Conservation (phyloP, 2,113 vertebrate genomes). For the Melanerpes formicivorus region DNA sequence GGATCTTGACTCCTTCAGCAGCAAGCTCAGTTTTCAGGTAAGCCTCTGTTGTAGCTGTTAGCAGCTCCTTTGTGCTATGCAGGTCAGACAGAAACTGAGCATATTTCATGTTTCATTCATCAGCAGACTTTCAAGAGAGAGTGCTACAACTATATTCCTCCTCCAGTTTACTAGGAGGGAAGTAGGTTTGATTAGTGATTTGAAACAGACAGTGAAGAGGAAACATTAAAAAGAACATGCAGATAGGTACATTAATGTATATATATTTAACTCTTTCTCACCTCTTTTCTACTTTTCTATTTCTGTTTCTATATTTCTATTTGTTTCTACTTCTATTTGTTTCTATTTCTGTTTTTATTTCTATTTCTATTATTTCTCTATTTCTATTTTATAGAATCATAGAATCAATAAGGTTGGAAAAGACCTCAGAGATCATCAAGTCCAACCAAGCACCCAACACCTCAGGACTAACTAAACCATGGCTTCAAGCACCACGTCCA, state of each 20-base stretch:
- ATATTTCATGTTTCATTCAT: background rate
- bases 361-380: background rate
- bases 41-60: background rate
- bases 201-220: background rate
- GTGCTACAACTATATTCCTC: background rate
- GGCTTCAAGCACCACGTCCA: no score
- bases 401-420: no score
- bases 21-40: background rate
- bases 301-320: background rate
- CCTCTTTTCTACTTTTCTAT: background rate
- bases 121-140: background rate
- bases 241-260: no score
- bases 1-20: background rate
- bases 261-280: background rate
- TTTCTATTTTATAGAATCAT: no score
- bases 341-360: background rate
- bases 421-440: no score
- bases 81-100: rapidly evolving
- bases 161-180: background rate
- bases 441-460: no score
- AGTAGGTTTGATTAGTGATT: background rate
- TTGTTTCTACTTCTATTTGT: background rate
- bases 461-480: no score
- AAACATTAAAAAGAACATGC: background rate
- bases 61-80: background rate